These are phyloP conservation scores for Arrhamphus sclerolepis DNA, from an alignment of 2,797 vertebrate species.

Conservation along the genomic window DNA sequence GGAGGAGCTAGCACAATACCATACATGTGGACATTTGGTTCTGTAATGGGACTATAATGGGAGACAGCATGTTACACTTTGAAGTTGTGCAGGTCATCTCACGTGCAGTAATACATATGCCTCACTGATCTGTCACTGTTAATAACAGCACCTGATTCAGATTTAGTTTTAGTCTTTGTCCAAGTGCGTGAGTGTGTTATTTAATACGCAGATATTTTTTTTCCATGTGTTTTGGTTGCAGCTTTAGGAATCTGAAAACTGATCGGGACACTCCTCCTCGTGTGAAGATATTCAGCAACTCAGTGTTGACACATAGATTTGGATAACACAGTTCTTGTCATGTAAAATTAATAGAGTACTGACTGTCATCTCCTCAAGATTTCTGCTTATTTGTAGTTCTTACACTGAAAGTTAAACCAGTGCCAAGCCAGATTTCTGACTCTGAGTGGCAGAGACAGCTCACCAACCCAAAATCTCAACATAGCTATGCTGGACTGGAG, in stretches of 20 bases:
- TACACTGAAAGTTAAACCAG: not conserved
- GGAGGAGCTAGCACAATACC: conserved; percentile 32
- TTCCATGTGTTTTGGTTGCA: not conserved
- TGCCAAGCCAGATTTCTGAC: not conserved
- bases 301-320: not conserved
- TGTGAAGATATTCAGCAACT: not conserved
- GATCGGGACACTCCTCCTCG: not conserved
- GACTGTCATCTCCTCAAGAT: not conserved
- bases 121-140: conserved; percentile 28
- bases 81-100: conserved; percentile 57
- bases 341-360: not conserved
- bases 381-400: no score
- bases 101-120: conserved; percentile 27
- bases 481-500: not conserved
- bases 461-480: not conserved
- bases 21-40: conserved; percentile 51
- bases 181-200: not conserved
- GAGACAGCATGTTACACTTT: conserved; percentile 48
- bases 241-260: not conserved
- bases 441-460: not conserved
- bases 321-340: no score
- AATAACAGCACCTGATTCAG: conserved; percentile 25
- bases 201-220: not conserved
- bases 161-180: conserved; percentile 14
- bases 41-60: conserved; percentile 49